A percentile compares a stretch with the other conserved stretches of the same genome.
Evolutionary conservation across 1,140 invertebrate genomes (phyloP).

Genomic region (Zaprionus kolodkinae): DNA sequence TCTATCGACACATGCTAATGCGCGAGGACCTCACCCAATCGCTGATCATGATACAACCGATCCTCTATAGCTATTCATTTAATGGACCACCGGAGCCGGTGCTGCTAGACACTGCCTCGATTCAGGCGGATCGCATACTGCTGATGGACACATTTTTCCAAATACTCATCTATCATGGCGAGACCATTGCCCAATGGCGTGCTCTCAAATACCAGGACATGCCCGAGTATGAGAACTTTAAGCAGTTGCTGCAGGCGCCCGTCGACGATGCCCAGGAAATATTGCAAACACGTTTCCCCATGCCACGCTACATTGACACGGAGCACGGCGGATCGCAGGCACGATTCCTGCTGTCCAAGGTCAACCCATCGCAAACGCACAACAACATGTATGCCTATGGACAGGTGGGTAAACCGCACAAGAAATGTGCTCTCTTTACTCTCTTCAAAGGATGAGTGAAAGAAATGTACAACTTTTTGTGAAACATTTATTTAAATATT

Average conservation of each 20-base stretch:
- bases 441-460: background rate
- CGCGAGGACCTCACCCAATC: slow-evolving; percentile 98
- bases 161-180: slow-evolving; percentile 99
- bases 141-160: slow-evolving; percentile 99
- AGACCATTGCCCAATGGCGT: slow-evolving; percentile 99
- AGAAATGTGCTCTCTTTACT: background rate
- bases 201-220: slow-evolving; percentile 97
- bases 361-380: slow-evolving; percentile 99
- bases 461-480: slow-evolving; percentile 13
- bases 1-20: slow-evolving; percentile 99
- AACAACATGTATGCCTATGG: slow-evolving; percentile 99
- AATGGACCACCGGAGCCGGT: slow-evolving; percentile 99
- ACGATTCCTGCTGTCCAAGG: slow-evolving; percentile 98
- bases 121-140: slow-evolving; percentile 98
- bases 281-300: slow-evolving; percentile 97
- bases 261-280: slow-evolving; percentile 99
- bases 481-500: slow-evolving; percentile 42
- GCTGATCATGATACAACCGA: slow-evolving; percentile 99
- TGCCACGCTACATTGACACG: slow-evolving; percentile 99
- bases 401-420: slow-evolving; percentile 86
- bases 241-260: slow-evolving; percentile 97
- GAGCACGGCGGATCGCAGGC: slow-evolving; percentile 99
- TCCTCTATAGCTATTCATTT: slow-evolving; percentile 99
- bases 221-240: slow-evolving; percentile 98
- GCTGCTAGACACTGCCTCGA: slow-evolving; percentile 97